phyloP scores from a whole-genome alignment of 2,113 vertebrate species.

The Coreoperca whiteheadi region DNA sequence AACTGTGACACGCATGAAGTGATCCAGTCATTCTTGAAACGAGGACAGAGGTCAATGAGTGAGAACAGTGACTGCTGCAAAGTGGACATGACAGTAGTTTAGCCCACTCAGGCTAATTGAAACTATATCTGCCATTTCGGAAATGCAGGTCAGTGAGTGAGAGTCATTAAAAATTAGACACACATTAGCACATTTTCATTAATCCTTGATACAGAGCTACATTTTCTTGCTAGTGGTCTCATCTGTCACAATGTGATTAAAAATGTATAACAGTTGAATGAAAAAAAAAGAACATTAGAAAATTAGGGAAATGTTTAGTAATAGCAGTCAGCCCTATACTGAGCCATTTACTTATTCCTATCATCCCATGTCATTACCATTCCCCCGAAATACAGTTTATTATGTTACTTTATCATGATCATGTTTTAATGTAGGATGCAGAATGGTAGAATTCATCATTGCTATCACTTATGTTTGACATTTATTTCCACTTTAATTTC shows the following conservation, averaged over 20 bases:
- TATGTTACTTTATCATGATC: background rate
- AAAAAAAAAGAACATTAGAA: background rate
- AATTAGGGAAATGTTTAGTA: background rate
- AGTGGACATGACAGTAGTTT: conserved; percentile 30
- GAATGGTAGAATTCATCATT: background rate
- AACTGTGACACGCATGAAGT: conserved; percentile 24
- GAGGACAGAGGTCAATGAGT: conserved; percentile 44
- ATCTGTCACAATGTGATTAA: conserved; percentile 4
- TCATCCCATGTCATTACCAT: background rate
- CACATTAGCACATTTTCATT: background rate
- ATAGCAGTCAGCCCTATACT: background rate
- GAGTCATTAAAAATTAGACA: conserved; percentile 2
- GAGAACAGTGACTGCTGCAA: conserved; percentile 29
- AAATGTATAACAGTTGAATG: background rate
- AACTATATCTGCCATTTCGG: background rate
- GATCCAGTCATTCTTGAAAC: conserved; percentile 44
- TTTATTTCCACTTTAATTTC: background rate
- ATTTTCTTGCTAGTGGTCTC: background rate
- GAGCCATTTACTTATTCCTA: conserved; percentile 2
- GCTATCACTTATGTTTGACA: background rate
- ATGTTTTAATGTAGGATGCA: background rate
- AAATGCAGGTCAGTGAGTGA: background rate
- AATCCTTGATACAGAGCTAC: background rate
- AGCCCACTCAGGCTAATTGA: conserved; percentile 9
- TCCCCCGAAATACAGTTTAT: background rate